Evolutionary conservation across 2,113 vertebrate species (phyloP).

Genomic region (Axis porcinus): DNA sequence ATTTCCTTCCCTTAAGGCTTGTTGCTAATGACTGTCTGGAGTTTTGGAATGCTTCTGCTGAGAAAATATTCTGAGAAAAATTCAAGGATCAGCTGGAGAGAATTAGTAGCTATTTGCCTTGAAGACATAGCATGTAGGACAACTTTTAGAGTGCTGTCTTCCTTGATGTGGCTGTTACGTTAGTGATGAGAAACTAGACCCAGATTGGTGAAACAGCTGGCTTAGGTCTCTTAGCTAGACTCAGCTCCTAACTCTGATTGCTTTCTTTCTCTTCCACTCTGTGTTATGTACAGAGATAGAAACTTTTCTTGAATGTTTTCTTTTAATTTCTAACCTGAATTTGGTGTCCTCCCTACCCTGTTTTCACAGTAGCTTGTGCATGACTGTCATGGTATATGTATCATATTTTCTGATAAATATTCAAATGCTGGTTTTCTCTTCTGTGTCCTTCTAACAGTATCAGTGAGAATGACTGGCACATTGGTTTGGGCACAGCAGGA

Average conservation of each 20-base stretch:
- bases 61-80: neutral
- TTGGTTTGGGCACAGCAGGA: neutral
- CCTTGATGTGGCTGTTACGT: neutral
- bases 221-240: neutral
- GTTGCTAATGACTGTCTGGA: neutral
- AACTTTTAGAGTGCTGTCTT: neutral
- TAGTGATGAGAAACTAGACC: neutral
- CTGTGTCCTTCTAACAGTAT: neutral
- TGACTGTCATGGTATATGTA: neutral
- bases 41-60: neutral
- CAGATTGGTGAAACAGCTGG: neutral
- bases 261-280: neutral
- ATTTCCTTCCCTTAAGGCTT: neutral
- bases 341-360: neutral
- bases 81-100: neutral
- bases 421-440: neutral
- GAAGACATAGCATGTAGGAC: neutral
- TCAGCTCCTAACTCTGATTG: neutral
- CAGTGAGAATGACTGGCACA: neutral
- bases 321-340: neutral
- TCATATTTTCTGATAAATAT: neutral
- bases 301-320: neutral
- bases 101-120: neutral
- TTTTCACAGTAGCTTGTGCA: slow-evolving; percentile 16
- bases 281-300: neutral